Evolutionary conservation across 1,140 invertebrate genomes (phyloP), one percentile per base, ranked within the genome.

Genomic region (Papilio helenus): DNA sequence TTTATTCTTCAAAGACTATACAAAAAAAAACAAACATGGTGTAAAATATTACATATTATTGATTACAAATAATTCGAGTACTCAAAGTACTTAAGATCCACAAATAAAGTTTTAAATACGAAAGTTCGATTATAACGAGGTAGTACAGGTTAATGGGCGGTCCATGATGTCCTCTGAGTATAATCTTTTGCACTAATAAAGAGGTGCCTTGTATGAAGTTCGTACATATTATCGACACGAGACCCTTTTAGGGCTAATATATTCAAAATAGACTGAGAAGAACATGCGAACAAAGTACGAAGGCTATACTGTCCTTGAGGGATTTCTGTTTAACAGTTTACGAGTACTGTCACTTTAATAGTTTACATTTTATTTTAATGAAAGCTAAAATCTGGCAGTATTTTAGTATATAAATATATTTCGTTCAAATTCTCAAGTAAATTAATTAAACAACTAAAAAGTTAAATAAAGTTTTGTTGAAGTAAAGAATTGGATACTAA

Each of bases 161-260:
- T 29, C 26, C 14, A 29, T 4, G 14, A 34, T 68, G 14, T 68
- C 61, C 34, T 29, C 26, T 29, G 26, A 34, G 61, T 34, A 68
- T 68, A 68, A 68, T 68, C 26, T 68, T 29, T 29, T 18, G 61
- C 4, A 29, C 61, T 68, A 68, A 68, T 68, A 68, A 68, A 68
- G 61, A 29, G 61, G 61, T 68, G 26, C 26, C 26, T 29, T 68
- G 26, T 68, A 68, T 68, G 61, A 68, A 68, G 26, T 68, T 68
- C 14, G 14, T 65, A 23, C 58, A 65, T 65, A 68, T 29, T 68
- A 68, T 68, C 61, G 61, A 68, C 61, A 3, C 29, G 61, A 68
- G 61, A 68, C 61, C 58, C 61, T 68, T 68, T 68, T 68, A 68
- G 26, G 26, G 61, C 61, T 68, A 68, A 68, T 68, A 68, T 68